Base-by-base conservation (phyloP, 2,113 vertebrate species). In the Rhabdomys dilectus region DNA sequence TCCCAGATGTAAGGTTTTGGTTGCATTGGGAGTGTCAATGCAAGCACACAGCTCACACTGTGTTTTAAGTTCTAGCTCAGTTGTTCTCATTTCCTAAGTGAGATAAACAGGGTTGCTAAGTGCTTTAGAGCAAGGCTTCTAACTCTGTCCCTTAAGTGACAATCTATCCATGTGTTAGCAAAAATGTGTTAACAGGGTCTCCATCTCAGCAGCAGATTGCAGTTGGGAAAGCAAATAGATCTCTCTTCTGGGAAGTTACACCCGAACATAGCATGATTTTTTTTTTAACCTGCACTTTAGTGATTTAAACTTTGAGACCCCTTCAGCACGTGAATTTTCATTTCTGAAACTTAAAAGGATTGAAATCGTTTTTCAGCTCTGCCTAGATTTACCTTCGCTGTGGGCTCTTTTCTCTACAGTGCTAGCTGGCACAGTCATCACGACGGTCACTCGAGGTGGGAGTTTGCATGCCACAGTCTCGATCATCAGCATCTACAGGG, bases 401-500 rank as follows among this genome's bases (percentile, higher is more conserved):
- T 70, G 13, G 8, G 22, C n/a, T 91, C 51, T 92, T 72, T 72
- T 93, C 96, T 97, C 91, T 97, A 5, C 97, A 99, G 99, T 99
- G 34, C 98, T 99, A 97, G 99, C 99, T 2, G 99, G 99, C 75
- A 99, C 99, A 0, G 98, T 99, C 58, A 99, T 99, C 96, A 99
- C 99, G 7, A 98, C 99, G 0, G 91, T 98, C 94, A 97, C 98
- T 0, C 98, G 98, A 80, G 99, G 99, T 89, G 99, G 99, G 94
- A 99, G 99, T 68, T 98, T 99, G 97, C 99, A 99, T 2, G 99
- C 99, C 96, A 99, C 99, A 0, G 72, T 99, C 97, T 99, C 99
- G 0, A 99, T 99, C 98, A 99, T 99, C 98, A 99, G 99, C 89
- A 99, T 99, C 81, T 99, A 99, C 64, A 99, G 99, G 96, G 99